Conservation (phyloP, 2,888 invertebrate genomes). For the Kryphioiulus occultus region DNA sequence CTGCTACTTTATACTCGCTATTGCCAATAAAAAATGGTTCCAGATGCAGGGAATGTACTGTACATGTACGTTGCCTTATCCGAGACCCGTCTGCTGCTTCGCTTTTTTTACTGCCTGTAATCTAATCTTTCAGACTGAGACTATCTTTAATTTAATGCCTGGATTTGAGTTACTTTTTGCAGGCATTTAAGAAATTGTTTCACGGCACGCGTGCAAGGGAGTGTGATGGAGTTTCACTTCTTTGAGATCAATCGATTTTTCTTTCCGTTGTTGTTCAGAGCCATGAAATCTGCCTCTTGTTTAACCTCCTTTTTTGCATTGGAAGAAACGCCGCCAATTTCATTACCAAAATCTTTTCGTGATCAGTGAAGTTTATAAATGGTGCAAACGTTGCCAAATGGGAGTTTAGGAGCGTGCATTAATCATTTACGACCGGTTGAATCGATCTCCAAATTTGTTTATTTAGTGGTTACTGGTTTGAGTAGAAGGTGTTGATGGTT, state of each 20-base stretch:
- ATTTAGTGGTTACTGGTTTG: neutral
- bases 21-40: neutral
- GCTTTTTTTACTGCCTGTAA: conserved; percentile 10
- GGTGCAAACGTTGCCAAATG: conserved; percentile 13
- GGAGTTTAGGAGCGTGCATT: conserved; percentile 13
- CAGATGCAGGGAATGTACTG: neutral
- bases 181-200: conserved; percentile 37
- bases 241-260: conserved; percentile 28
- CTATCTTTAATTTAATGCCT: conserved; percentile 31
- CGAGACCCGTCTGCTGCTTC: neutral
- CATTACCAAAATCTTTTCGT: conserved; percentile 25
- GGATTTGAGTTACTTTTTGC: conserved; percentile 28
- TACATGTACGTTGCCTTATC: neutral
- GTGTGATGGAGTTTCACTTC: neutral
- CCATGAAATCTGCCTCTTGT: neutral
- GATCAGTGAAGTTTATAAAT: conserved; percentile 34
- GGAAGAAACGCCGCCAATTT: conserved; percentile 12
- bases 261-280: neutral
- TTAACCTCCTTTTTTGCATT: conserved; percentile 22
- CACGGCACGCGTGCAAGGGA: neutral
- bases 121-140: conserved; percentile 35
- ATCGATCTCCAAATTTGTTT: neutral
- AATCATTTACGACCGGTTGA: conserved; percentile 13
- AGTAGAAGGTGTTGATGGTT: neutral
- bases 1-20: neutral